A percentile compares a stretch with the other conserved stretches of the same genome.
These are phyloP conservation scores for Cotesia vestalis DNA, from an alignment of 1,140 invertebrate species.

Conservation along the genomic window DNA sequence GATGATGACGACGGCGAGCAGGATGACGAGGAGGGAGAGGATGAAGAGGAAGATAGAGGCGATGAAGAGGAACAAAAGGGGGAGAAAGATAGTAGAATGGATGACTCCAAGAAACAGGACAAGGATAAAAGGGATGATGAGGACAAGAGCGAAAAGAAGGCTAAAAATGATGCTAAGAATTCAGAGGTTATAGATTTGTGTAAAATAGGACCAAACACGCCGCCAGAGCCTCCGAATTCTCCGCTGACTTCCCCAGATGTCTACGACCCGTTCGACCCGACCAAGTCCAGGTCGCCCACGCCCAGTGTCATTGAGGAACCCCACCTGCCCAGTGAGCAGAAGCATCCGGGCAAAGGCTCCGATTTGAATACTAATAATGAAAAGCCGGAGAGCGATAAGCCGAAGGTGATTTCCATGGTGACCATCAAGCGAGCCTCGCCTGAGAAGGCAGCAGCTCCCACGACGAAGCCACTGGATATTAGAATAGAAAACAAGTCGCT, in stretches of 20 bases:
- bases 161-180: constrained; percentile 49
- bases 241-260: constrained; percentile 76
- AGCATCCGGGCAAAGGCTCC: constrained; percentile 43
- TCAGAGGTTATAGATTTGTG: constrained; percentile 63
- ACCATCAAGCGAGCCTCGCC: constrained; percentile 59
- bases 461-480: constrained; percentile 43
- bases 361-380: constrained; percentile 41
- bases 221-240: constrained; percentile 71
- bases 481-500: constrained; percentile 44
- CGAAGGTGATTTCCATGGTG: constrained; percentile 64
- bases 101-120: constrained; percentile 52
- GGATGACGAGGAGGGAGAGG: constrained; percentile 56
- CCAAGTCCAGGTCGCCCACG: constrained; percentile 78
- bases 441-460: constrained; percentile 48
- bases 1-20: constrained; percentile 49
- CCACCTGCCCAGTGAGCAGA: constrained; percentile 52
- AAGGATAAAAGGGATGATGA: constrained; percentile 51
- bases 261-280: constrained; percentile 89
- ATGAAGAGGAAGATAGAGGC: constrained; percentile 56
- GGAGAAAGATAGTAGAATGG: constrained; percentile 46
- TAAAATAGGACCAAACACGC: constrained; percentile 72
- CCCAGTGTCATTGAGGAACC: constrained; percentile 64
- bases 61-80: constrained; percentile 45
- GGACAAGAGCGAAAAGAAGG: constrained; percentile 45
- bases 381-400: constrained; percentile 52